Conservation (phyloP, 2,113 vertebrate genomes). For the Mirounga angustirostris region DNA sequence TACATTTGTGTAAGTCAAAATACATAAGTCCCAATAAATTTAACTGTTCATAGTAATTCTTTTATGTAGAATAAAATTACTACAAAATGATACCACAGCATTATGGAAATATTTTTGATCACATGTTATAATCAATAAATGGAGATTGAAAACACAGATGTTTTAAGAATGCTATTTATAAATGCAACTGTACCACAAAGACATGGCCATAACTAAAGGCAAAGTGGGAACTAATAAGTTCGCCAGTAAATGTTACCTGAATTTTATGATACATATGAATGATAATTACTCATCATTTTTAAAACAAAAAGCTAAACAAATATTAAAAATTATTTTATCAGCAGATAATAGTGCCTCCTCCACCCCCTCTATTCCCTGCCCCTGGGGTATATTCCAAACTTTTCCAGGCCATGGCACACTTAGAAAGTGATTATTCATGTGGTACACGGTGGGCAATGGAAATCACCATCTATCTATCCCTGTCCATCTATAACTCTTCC, state of each 20-base stretch:
- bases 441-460: not conserved
- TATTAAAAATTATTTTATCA: conserved; percentile 66
- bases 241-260: conserved; percentile 46
- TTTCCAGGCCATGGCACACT: conserved; percentile 13
- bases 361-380: not conserved
- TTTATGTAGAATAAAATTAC: conserved; percentile 68
- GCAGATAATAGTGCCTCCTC: not conserved
- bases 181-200: conserved; percentile 60
- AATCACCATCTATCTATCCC: not conserved
- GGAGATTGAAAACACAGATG: conserved; percentile 70
- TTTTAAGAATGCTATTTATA: conserved; percentile 52
- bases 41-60: conserved; percentile 56
- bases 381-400: not conserved
- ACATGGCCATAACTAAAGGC: conserved; percentile 65
- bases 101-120: conserved; percentile 71
- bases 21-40: not conserved
- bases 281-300: conserved; percentile 68
- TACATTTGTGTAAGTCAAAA: not conserved
- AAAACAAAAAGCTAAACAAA: conserved; percentile 61
- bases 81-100: conserved; percentile 73
- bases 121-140: conserved; percentile 74
- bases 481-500: not conserved
- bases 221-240: conserved; percentile 73
- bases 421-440: not conserved
- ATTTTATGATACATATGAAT: conserved; percentile 62